A percentile compares a stretch with the other conserved stretches of the same genome.
These are phyloP conservation scores for Athrips mouffetella DNA, from an alignment of 2,888 invertebrate genomes.

Conservation along the genomic window DNA sequence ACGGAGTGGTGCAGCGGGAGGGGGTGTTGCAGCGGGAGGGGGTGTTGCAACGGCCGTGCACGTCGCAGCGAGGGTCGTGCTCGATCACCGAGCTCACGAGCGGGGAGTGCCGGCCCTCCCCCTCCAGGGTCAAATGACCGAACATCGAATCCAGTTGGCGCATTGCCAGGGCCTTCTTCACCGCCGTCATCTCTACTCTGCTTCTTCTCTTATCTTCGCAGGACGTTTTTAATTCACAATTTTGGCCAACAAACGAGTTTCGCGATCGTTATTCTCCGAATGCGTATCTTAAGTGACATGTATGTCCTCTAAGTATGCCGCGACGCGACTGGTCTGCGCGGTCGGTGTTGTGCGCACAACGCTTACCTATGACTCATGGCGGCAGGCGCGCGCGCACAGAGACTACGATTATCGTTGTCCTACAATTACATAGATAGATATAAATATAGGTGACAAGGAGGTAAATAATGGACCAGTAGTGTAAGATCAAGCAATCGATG, in stretches of 20 bases:
- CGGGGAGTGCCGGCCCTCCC: constrained; percentile 62
- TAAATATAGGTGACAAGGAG: constrained; percentile 65
- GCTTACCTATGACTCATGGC: constrained; percentile 67
- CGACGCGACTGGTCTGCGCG: constrained; percentile 69
- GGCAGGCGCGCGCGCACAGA: constrained; percentile 68
- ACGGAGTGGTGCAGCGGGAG: constrained; percentile 60
- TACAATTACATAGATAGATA: constrained; percentile 62
- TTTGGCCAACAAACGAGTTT: constrained; percentile 32
- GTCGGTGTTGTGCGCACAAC: constrained; percentile 71
- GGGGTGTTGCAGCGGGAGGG: constrained; percentile 63
- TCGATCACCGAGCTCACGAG: constrained; percentile 76
- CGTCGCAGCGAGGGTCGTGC: constrained; percentile 82
- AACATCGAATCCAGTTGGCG: constrained; percentile 86
- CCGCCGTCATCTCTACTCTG: constrained; percentile 62
- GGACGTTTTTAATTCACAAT: constrained; percentile 45
- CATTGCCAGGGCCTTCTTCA: constrained; percentile 82
- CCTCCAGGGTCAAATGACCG: constrained; percentile 80
- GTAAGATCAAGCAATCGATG: constrained; percentile 46
- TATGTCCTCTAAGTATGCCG: constrained; percentile 73
- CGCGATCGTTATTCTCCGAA: constrained; percentile 41
- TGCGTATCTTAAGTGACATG: constrained; percentile 61
- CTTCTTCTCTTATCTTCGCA: constrained; percentile 32
- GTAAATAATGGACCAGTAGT: constrained; percentile 62
- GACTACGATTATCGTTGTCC: constrained; percentile 63
- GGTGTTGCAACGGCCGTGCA: constrained; percentile 80